These are phyloP conservation scores for Apodemia duryi DNA, from an alignment of 2,888 invertebrate species.

Conservation along the genomic window DNA sequence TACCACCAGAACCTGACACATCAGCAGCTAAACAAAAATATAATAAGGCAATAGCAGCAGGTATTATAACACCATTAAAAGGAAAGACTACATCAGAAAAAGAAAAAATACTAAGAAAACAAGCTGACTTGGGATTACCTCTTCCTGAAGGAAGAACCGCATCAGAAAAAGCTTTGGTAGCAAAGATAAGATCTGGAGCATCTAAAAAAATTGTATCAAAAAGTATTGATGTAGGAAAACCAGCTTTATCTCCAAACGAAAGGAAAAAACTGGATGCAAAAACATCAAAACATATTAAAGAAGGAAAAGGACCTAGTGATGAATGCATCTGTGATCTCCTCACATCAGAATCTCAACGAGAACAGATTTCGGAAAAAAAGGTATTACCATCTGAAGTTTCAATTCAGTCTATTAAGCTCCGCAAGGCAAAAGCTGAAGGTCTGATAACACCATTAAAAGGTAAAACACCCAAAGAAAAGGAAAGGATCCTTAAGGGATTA, in stretches of 20 bases:
- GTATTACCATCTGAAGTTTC: neutral
- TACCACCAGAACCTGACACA: too few relatives aligned
- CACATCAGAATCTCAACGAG: neutral
- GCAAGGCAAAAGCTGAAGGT: constrained; percentile 30
- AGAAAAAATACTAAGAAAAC: too few relatives aligned
- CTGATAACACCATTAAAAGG: constrained; percentile 34
- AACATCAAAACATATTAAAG: neutral
- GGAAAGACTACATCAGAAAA: too few relatives aligned
- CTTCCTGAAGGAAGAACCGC: constrained; percentile 15
- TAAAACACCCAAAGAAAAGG: constrained; percentile 35
- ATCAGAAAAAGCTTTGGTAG: constrained; percentile 27
- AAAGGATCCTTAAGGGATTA: constrained; percentile 34
- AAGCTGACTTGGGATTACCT: too few relatives aligned
- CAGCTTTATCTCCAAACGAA: neutral
- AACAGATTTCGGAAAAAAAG: neutral
- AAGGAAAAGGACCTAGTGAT: neutral
- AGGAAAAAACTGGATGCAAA: neutral
- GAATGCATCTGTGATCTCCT: neutral
- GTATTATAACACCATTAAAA: too few relatives aligned
- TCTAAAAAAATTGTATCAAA: neutral
- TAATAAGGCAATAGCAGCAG: too few relatives aligned
- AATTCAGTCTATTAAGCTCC: constrained; percentile 30
- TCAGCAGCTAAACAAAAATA: too few relatives aligned
- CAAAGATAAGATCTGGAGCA: constrained; percentile 29
- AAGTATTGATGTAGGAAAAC: neutral